phyloP scores from a whole-genome alignment of 2,797 vertebrate genomes.

The Notolabrus celidotus region DNA sequence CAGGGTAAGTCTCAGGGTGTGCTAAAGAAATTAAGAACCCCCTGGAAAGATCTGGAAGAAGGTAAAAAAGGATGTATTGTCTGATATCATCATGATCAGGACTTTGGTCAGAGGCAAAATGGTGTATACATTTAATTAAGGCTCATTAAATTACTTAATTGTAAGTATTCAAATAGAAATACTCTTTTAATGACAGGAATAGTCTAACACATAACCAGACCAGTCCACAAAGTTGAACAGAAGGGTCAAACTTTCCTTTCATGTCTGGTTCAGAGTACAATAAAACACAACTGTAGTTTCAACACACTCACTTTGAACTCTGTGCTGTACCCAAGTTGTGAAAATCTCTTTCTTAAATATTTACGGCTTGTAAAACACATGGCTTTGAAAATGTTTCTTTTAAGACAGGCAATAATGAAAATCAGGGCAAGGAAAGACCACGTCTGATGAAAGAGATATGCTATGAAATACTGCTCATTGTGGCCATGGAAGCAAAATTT shows the following conservation, averaged over 20 bases:
- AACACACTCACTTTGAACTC: conserved; percentile 64
- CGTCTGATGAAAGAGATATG: conserved; percentile 51
- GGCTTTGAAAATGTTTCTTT: conserved; percentile 53
- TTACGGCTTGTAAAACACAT: conserved; percentile 51
- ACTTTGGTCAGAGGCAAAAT: neutral
- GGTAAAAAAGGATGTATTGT: neutral
- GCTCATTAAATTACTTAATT: too few relatives aligned
- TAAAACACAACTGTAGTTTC: conserved; percentile 56
- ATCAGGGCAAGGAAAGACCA: conserved; percentile 39
- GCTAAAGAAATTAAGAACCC: too few relatives aligned
- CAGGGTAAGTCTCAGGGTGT: neutral
- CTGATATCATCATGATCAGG: neutral
- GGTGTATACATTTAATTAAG: too few relatives aligned
- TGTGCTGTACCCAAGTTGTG: conserved; percentile 47
- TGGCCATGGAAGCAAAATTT: conserved; percentile 37
- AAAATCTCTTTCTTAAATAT: conserved; percentile 67
- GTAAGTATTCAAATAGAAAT: too few relatives aligned
- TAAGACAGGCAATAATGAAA: conserved; percentile 36
- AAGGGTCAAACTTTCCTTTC: neutral
- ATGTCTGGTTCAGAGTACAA: conserved; percentile 8
- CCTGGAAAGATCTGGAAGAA: neutral
- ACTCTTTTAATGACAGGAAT: too few relatives aligned
- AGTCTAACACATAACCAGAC: conserved; percentile 51
- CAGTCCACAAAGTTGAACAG: conserved; percentile 58
- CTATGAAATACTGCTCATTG: conserved; percentile 41